These are phyloP conservation scores for Sinhomidia bicolor DNA, from an alignment of 2,888 invertebrate genomes.

Conservation along the genomic window DNA sequence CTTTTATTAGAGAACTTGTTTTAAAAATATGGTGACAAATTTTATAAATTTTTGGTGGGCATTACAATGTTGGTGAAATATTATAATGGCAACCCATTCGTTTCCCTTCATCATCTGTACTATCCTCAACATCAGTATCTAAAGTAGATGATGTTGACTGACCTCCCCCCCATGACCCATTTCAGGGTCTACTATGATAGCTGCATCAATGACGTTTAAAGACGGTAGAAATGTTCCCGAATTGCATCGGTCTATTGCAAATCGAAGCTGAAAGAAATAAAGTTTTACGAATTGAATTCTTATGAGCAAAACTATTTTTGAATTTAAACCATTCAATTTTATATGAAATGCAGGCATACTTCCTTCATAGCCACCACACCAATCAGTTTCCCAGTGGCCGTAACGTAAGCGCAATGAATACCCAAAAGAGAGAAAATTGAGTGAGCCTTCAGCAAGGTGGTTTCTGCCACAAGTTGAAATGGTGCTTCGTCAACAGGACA, in stretches of 20 bases:
- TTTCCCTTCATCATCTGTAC: conserved; percentile 77
- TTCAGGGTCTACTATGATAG: conserved; percentile 25
- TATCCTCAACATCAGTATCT: conserved; percentile 77
- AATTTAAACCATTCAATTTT: not conserved
- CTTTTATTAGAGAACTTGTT: no score
- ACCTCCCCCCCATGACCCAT: conserved; percentile 72
- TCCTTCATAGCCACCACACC: conserved; percentile 98
- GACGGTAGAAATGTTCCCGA: conserved; percentile 84
- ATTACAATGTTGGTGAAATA: no score
- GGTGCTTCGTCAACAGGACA: conserved; percentile 98
- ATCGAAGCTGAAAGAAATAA: conserved; percentile 86
- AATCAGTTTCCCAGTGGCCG: conserved; percentile 95
- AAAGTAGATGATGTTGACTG: conserved; percentile 75
- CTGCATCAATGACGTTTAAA: conserved; percentile 51
- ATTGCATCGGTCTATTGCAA: conserved; percentile 94
- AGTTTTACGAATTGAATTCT: no score
- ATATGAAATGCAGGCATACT: conserved; percentile 83
- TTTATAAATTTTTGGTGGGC: no score
- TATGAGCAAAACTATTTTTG: no score
- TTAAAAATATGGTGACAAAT: no score
- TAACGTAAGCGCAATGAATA: conserved; percentile 99
- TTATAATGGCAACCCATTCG: not conserved
- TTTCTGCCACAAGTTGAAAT: conserved; percentile 97
- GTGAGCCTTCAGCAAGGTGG: conserved; percentile 96
- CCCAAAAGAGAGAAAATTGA: conserved; percentile 99